phyloP scores from a whole-genome alignment of 2,113 vertebrate genomes.

The Myotis brandtii region DNA sequence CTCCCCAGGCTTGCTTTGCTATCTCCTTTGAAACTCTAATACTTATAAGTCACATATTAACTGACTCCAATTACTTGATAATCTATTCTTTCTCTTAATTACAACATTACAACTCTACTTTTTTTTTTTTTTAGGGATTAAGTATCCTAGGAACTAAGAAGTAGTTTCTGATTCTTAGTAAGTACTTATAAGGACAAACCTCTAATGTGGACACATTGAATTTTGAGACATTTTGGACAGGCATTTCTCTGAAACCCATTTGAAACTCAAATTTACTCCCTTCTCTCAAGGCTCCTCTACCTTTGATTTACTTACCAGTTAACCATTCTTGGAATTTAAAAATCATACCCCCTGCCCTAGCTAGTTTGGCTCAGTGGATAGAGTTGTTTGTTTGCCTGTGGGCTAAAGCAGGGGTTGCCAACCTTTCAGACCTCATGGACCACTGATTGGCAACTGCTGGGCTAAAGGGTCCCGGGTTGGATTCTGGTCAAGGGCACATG shows the following conservation, averaged over 20 bases:
- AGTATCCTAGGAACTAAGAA: background rate
- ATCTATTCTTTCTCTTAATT: slow-evolving; percentile 4
- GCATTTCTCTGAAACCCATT: slow-evolving; percentile 10
- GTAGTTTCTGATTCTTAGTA: slow-evolving; percentile 43
- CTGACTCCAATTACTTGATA: slow-evolving; percentile 8
- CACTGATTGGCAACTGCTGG: too few species aligned
- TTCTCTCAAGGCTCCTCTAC: background rate
- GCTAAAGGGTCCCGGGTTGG: too few species aligned
- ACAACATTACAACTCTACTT: background rate
- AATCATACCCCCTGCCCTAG: background rate
- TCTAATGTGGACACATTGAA: background rate
- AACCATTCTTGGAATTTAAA: slow-evolving; percentile 40
- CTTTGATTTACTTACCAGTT: background rate
- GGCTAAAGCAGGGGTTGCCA: too few species aligned
- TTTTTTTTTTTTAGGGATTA: slow-evolving; percentile 8
- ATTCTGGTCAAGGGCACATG: too few species aligned
- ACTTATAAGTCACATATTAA: slow-evolving; percentile 53
- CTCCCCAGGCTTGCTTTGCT: slow-evolving; percentile 20
- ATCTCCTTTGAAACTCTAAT: slow-evolving; percentile 39
- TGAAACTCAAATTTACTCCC: background rate
- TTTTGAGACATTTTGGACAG: slow-evolving; percentile 23
- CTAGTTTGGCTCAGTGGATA: too few species aligned
- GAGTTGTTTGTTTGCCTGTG: too few species aligned
- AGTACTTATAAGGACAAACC: slow-evolving; percentile 4
- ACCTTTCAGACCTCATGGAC: too few species aligned